Conservation (phyloP, 2,888 invertebrate genomes). For the Anaspis maculata region DNA sequence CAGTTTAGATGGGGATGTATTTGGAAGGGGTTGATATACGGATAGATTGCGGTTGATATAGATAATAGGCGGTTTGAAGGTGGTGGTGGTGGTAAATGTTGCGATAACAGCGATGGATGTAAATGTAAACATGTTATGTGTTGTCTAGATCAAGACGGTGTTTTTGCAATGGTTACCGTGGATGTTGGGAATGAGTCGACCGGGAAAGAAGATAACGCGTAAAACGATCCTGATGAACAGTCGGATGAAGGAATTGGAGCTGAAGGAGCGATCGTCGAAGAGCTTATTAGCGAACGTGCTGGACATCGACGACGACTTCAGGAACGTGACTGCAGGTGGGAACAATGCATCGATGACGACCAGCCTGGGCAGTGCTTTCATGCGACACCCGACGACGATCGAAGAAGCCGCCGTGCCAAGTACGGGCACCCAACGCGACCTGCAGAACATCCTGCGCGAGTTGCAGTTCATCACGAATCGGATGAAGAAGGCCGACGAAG, state of each 20-base stretch:
- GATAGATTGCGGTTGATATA: too few relatives aligned
- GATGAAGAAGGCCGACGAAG: constrained; percentile 91
- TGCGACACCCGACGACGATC: constrained; percentile 67
- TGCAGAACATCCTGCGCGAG: constrained; percentile 85
- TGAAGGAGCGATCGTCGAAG: constrained; percentile 90
- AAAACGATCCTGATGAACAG: constrained; percentile 86
- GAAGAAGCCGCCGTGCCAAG: constrained; percentile 49
- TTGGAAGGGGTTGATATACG: too few relatives aligned
- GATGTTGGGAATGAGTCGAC: constrained; percentile 91
- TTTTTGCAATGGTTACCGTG: constrained; percentile 98
- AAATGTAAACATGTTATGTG: too few relatives aligned
- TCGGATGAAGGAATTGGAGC: constrained; percentile 85
- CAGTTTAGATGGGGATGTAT: too few relatives aligned
- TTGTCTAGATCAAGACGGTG: constrained; percentile 75
- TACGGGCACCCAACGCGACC: constrained; percentile 68
- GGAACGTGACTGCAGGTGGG: constrained; percentile 60
- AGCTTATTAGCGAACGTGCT: constrained; percentile 90
- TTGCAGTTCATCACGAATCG: constrained; percentile 90
- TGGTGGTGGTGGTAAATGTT: too few relatives aligned
- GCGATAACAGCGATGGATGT: too few relatives aligned
- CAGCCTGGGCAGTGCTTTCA: constrained; percentile 46
- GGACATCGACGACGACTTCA: constrained; percentile 92
- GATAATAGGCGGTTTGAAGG: too few relatives aligned
- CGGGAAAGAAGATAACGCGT: constrained; percentile 87
- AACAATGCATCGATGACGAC: constrained; percentile 39